Conservation (phyloP, 2,888 invertebrate species). For the Linnaemya tessellans region DNA sequence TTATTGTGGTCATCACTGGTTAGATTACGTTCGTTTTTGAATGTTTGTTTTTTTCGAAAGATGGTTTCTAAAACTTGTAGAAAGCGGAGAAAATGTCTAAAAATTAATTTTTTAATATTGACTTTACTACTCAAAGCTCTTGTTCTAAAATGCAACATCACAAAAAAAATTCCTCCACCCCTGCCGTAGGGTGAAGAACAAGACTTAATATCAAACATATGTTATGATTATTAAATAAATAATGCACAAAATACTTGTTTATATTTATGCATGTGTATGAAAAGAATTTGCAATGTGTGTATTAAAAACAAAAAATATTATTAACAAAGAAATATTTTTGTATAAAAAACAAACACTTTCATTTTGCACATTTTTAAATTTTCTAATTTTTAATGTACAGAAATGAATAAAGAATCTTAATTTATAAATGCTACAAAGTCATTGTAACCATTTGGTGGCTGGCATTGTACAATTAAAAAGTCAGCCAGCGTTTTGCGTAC, state of each 20-base stretch:
- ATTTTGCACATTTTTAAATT: conserved; percentile 16
- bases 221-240: conserved; percentile 28
- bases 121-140: no score
- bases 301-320: background rate
- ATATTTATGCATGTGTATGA: background rate
- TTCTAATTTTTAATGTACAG: conserved; percentile 22
- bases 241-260: conserved; percentile 2
- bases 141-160: no score
- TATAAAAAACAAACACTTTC: conserved; percentile 44
- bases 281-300: conserved; percentile 26
- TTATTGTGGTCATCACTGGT: no score
- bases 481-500: background rate
- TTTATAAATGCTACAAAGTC: background rate
- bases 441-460: conserved; percentile 19
- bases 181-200: no score
- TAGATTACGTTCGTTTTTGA: no score
- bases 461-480: conserved; percentile 24
- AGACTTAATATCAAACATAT: background rate
- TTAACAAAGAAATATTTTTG: background rate
- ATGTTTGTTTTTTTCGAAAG: no score
- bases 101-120: no score
- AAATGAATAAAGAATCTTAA: background rate
- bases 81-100: no score
- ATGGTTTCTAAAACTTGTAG: no score
- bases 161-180: no score